A percentile compares a stretch with the other conserved stretches of the same genome.
These are phyloP conservation scores for Gadopsis bispinosus DNA, from an alignment of 2,797 vertebrate species.

Conservation along the genomic window DNA sequence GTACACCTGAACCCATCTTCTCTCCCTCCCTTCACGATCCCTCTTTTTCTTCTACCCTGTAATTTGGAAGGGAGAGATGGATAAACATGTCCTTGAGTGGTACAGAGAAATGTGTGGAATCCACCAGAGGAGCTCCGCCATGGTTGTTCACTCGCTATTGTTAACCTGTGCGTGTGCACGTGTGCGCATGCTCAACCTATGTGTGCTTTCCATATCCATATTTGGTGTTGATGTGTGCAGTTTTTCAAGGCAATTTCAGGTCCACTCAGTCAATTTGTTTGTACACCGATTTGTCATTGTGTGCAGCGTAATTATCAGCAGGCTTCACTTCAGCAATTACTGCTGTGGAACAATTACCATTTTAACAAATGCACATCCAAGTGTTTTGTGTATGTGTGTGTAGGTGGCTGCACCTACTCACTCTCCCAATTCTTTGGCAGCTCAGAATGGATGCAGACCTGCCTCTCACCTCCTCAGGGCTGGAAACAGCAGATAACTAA, in stretches of 20 bases:
- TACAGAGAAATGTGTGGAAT: conserved; percentile 81
- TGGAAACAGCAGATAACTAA: conserved; percentile 76
- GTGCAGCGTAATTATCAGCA: conserved; percentile 60
- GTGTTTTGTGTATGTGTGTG: conserved; percentile 30
- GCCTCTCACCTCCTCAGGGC: conserved; percentile 73
- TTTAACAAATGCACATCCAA: conserved; percentile 59
- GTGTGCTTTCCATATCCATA: neutral
- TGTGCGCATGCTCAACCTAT: conserved; percentile 15
- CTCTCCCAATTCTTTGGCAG: conserved; percentile 60
- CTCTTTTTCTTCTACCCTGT: conserved; percentile 68
- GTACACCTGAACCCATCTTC: conserved; percentile 80
- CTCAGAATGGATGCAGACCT: conserved; percentile 69
- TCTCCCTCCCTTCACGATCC: conserved; percentile 28
- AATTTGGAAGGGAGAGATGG: conserved; percentile 75
- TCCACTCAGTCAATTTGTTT: conserved; percentile 46
- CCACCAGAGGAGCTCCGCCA: conserved; percentile 35
- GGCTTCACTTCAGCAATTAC: conserved; percentile 57
- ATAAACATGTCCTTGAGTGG: conserved; percentile 81
- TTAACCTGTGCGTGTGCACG: conserved; percentile 6
- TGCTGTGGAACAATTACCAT: conserved; percentile 61
- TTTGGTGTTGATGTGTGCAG: neutral
- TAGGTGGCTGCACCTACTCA: conserved; percentile 52
- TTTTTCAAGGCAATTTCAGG: conserved; percentile 29
- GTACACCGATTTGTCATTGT: conserved; percentile 41
- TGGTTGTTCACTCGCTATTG: conserved; percentile 64